Evolutionary conservation across 2,797 vertebrate species (phyloP).

Genomic region (Pipistrellus pygmaeus): DNA sequence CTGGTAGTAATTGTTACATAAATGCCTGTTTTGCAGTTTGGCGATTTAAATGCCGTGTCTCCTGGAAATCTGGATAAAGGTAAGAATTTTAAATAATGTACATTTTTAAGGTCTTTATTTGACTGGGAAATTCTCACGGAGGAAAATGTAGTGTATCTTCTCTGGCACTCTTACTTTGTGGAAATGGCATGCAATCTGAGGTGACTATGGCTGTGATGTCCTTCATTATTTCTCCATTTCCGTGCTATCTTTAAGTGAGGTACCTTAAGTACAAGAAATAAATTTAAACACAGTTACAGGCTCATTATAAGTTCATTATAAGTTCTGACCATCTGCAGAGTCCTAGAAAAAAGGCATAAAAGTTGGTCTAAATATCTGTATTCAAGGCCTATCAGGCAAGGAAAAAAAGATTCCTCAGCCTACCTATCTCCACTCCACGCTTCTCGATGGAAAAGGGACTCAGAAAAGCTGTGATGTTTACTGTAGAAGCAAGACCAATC

Average conservation of each 20-base stretch:
- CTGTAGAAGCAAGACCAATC: neutral
- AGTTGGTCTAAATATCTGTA: slow-evolving; percentile 28
- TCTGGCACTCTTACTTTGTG: neutral
- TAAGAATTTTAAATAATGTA: slow-evolving; percentile 76
- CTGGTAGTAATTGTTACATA: slow-evolving; percentile 72
- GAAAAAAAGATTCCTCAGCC: neutral
- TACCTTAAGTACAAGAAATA: slow-evolving; percentile 1
- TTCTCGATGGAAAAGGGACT: neutral
- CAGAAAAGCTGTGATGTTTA: neutral
- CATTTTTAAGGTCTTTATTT: slow-evolving; percentile 43
- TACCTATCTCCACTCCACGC: neutral
- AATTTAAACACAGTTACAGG: slow-evolving; percentile 17
- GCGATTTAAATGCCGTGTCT: slow-evolving; percentile 90
- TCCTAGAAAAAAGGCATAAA: slow-evolving; percentile 41
- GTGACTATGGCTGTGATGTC: neutral
- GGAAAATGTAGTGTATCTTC: neutral
- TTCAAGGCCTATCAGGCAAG: neutral
- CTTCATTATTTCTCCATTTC: neutral
- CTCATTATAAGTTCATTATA: neutral
- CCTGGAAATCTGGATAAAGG: slow-evolving; percentile 93
- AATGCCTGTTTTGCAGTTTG: slow-evolving; percentile 88
- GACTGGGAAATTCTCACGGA: slow-evolving; percentile 21
- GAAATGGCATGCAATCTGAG: neutral
- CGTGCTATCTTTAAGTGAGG: neutral
- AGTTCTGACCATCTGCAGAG: neutral